These are phyloP conservation scores for Tamias sibiricus DNA, from an alignment of 2,113 vertebrate genomes.

Conservation along the genomic window DNA sequence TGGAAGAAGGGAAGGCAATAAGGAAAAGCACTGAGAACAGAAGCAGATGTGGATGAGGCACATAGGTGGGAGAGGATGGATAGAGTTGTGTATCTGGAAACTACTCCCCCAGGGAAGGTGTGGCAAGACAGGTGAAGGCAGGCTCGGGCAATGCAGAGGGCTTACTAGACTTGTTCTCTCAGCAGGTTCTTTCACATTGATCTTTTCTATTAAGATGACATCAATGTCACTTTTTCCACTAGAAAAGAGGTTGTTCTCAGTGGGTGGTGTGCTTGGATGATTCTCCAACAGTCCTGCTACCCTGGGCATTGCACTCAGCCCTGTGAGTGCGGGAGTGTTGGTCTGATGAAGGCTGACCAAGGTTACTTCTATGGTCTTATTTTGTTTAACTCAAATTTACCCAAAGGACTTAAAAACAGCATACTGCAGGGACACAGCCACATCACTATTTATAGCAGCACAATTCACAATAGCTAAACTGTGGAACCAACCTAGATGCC, in stretches of 20 bases:
- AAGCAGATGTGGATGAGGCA: neutral
- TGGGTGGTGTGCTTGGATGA: too few relatives aligned
- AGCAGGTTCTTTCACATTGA: neutral
- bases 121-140: neutral
- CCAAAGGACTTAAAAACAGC: too few relatives aligned
- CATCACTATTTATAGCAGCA: too few relatives aligned
- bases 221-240: neutral
- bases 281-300: neutral
- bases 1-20: neutral
- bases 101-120: neutral
- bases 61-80: neutral
- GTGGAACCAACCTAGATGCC: too few relatives aligned
- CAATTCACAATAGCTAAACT: too few relatives aligned
- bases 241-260: neutral
- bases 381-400: neutral
- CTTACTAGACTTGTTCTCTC: neutral
- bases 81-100: neutral
- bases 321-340: neutral
- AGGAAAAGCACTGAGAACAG: neutral
- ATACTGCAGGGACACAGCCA: too few relatives aligned
- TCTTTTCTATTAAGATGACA: neutral
- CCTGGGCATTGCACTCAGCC: neutral
- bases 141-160: neutral
- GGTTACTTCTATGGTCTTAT: neutral
- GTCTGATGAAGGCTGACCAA: neutral